These are phyloP conservation scores for Thymelicus sylvestris DNA, from an alignment of 2,888 invertebrate genomes.

Conservation along the genomic window DNA sequence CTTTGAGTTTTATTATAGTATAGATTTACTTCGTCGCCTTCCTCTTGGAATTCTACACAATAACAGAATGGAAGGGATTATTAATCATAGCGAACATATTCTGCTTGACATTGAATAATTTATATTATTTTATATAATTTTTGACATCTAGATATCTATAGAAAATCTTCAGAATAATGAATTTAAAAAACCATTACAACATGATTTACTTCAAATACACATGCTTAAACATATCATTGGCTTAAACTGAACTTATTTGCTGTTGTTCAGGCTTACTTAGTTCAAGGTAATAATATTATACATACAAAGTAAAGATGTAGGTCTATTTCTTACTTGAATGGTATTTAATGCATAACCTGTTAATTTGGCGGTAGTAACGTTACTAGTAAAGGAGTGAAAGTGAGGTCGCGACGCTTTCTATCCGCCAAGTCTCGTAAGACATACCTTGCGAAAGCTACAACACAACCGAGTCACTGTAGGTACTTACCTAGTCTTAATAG, in stretches of 20 bases:
- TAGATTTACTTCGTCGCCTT: slow-evolving; percentile 6
- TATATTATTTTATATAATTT: too few species aligned
- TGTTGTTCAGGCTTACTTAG: neutral
- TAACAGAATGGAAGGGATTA: too few species aligned
- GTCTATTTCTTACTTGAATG: slow-evolving; percentile 8
- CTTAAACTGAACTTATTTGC: too few species aligned
- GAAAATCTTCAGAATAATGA: too few species aligned
- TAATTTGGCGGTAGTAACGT: slow-evolving; percentile 29
- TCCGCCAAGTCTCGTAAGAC: slow-evolving; percentile 54
- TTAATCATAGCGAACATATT: too few species aligned
- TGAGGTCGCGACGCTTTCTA: slow-evolving; percentile 81
- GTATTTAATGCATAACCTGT: slow-evolving; percentile 8
- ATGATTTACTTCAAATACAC: too few species aligned
- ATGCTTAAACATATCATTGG: too few species aligned
- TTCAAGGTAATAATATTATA: neutral
- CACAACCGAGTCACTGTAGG: slow-evolving; percentile 41
- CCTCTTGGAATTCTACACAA: neutral
- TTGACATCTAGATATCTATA: too few species aligned
- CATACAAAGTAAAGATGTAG: too few species aligned
- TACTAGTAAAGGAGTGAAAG: slow-evolving; percentile 71
- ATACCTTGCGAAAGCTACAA: slow-evolving; percentile 71
- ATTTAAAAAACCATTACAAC: too few species aligned
- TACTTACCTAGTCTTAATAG: slow-evolving; percentile 38
- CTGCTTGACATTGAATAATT: too few species aligned
- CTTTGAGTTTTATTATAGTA: too few species aligned